Percentiles rank a stretch among this genome's conserved stretches.
These are phyloP conservation scores for Sminthurinus aureus DNA, from an alignment of 2,888 invertebrate genomes.

Conservation along the genomic window DNA sequence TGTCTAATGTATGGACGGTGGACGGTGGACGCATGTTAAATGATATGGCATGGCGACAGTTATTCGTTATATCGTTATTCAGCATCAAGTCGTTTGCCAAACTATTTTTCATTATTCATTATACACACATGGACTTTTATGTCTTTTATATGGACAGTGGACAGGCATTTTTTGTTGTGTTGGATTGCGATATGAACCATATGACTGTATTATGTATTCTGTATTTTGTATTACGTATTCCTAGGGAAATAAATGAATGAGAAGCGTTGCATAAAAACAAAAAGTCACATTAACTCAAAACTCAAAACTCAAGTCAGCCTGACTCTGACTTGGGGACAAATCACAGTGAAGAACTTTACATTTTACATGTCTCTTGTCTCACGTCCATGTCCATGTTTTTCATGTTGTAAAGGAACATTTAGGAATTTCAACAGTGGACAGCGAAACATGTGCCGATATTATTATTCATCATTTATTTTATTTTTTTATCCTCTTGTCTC, in stretches of 20 bases:
- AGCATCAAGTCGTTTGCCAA: constrained; percentile 3
- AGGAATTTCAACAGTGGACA: background rate
- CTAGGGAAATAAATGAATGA: too few relatives aligned
- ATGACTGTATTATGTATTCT: background rate
- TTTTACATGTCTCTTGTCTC: background rate
- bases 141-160: too few relatives aligned
- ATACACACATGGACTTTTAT: too few relatives aligned
- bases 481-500: too few relatives aligned
- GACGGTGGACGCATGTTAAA: too few relatives aligned
- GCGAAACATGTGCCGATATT: background rate
- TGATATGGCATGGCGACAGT: background rate
- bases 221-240: background rate
- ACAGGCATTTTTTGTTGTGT: background rate
- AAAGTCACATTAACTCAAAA: background rate
- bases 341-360: constrained; percentile 6
- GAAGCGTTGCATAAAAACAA: too few relatives aligned
- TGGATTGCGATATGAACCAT: background rate
- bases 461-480: background rate
- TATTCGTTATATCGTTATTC: too few relatives aligned
- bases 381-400: background rate
- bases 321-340: background rate
- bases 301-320: background rate
- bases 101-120: background rate
- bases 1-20: background rate
- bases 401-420: too few relatives aligned